Conservation (phyloP, 2,888 invertebrate genomes). For the Melipona beecheii region DNA sequence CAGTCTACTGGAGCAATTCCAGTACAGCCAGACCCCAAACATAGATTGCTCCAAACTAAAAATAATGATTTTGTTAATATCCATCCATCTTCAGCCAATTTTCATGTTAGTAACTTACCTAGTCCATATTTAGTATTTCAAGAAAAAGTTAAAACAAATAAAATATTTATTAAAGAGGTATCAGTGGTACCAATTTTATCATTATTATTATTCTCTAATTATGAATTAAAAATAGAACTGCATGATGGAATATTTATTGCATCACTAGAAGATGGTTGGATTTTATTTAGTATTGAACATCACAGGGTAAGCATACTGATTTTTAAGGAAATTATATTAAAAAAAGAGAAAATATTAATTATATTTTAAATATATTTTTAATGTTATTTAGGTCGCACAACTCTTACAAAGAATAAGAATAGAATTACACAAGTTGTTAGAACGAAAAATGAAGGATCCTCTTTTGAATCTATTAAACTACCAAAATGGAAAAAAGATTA, state of each 20-base stretch:
- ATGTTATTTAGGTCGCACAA: conserved; percentile 88
- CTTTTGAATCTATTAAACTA: conserved; percentile 89
- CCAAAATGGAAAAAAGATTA: conserved; percentile 90
- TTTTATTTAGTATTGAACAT: conserved; percentile 91
- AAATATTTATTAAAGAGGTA: conserved; percentile 92
- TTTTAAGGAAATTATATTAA: conserved; percentile 8
- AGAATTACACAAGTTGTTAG: conserved; percentile 91
- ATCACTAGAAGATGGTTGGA: conserved; percentile 92
- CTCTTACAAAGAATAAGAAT: conserved; percentile 91
- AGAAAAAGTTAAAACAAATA: conserved; percentile 92
- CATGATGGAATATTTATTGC: conserved; percentile 90
- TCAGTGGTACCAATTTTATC: conserved; percentile 92
- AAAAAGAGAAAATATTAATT: conserved; percentile 3
- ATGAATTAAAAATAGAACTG: conserved; percentile 89
- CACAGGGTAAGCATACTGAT: conserved; percentile 86
- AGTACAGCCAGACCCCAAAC: conserved; percentile 88
- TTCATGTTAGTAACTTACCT: conserved; percentile 87
- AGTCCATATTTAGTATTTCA: conserved; percentile 93
- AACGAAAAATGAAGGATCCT: conserved; percentile 94
- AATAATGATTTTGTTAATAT: conserved; percentile 89
- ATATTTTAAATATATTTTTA: conserved; percentile 53
- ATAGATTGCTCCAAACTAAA: conserved; percentile 89
- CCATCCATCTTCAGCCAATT: conserved; percentile 92
- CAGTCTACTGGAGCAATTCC: conserved; percentile 91
- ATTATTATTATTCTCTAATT: conserved; percentile 88